Evolutionary conservation across 2,113 vertebrate genomes (phyloP), one percentile per base, ranked within the genome.

Genomic region (Ceyx melanurus): DNA sequence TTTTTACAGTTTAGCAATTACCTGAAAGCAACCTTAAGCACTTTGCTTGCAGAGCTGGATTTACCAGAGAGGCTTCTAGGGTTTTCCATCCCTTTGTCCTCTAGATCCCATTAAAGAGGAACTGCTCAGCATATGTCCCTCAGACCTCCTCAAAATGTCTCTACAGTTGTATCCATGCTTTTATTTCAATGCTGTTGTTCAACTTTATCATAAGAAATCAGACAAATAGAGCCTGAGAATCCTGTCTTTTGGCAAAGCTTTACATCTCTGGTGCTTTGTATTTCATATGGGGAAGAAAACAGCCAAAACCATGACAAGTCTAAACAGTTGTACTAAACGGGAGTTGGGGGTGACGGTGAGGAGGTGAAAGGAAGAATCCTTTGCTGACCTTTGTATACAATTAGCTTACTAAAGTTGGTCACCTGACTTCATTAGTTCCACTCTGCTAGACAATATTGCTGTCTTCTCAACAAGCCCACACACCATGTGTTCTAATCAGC

Each of bases 401-500:
- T 92, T 95, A 90, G 26, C 81, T 93, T 64, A 58, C 31, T 45
- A 53, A 13, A 57, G n/a, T 71, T 25, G 68, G 28, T 51, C 87
- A 71, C 66, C 61, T 1, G 3, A n/a, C 71, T 68, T 86, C 51
- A 54, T 88, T 95, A 93, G 62, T 66, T 86, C 46, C 72, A 88
- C 26, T 73, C 82, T 62, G 61, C 54, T 74, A 86, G 90, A 92
- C 62, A 71, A 13, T 35, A 40, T 40, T 90, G 18, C n/a, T 80
- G 82, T 51, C 68, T 89, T 91, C 74, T 90, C 83, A 92, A 77
- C 51, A 75, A 91, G 76, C 93, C 92, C 89, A 94, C 92, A 81
- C 79, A 94, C 83, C 86, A 88, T 96, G 94, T 94, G 90, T 89
- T 94, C 84, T 74, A 93, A 91, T 92, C 83, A 89, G 40, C 76